Evolutionary conservation across 2,888 invertebrate species (phyloP), one percentile per base, ranked within the genome.

Genomic region (Melolontha melolontha): DNA sequence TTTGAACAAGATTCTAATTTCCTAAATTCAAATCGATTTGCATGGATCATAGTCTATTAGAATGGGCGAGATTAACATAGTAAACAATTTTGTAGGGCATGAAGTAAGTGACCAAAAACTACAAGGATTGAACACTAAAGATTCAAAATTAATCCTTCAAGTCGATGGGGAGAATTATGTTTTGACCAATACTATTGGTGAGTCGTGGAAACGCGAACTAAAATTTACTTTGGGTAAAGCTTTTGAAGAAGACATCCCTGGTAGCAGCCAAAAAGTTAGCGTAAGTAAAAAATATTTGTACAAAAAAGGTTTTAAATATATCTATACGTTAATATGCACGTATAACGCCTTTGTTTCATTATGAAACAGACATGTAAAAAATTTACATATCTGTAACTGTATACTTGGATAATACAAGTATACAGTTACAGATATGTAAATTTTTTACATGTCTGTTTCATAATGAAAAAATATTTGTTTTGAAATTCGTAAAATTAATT

Each of bases 111-210:
- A 74, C 14, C 76, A 76, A 39, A 65, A 66, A 11, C 73, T 72
- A 7, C 71, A 75, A 63, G 51, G 64, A 66, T 67, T 55, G 12
- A 67, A 69, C 34, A 40, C 64, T n/a, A 59, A 34, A 34, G 10
- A 34, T 10, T 34, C 57, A n/a, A 72, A 69, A 55, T 52, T 68
- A 10, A 66, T 17, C 10, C 12, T 73, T 5, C 68, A 73, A 54
- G 59, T 77, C 6, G 72, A 75, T 59, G 77, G 74, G 8, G 71
- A 75, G 8, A 75, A 74, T 57, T 54, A 72, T 22, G 64, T 66
- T 2, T 63, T 73, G 22, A 69, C 40, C 47, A 51, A 52, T 6
- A 34, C 34, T 8, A 34, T 34, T 11, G 54, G 70, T 11, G 71
- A 70, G 50, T 42, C 67, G 5, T 16, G 49, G 7, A 66, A 51